Evolutionary conservation across 2,888 invertebrate species (phyloP).

Genomic region (Tachina grossa): DNA sequence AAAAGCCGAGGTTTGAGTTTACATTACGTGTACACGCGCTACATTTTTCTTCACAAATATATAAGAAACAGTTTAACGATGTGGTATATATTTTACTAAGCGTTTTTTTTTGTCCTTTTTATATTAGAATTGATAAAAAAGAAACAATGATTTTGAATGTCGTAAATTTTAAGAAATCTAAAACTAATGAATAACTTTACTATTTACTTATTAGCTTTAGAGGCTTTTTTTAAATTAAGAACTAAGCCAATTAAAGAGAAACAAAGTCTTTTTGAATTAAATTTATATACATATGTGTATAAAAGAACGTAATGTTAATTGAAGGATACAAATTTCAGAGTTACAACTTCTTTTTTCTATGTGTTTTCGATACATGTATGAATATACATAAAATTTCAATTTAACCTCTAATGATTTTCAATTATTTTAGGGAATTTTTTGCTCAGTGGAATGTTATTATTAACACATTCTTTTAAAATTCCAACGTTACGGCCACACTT

Average conservation of each 20-base stretch:
- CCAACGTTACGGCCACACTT: no score
- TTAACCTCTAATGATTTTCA: no score
- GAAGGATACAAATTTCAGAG: no score
- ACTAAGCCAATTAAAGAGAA: background rate
- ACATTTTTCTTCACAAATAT: constrained; percentile 13
- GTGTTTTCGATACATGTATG: no score
- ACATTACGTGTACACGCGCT: constrained; percentile 45
- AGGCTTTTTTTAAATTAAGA: background rate
- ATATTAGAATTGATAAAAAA: background rate
- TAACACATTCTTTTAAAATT: no score
- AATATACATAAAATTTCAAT: no score
- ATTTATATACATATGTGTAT: no score
- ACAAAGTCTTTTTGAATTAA: background rate
- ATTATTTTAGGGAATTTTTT: no score
- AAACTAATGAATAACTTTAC: background rate
- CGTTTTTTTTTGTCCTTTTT: background rate
- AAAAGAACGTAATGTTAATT: no score
- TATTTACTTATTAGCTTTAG: background rate
- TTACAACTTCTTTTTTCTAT: no score
- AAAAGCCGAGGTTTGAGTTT: constrained; percentile 38
- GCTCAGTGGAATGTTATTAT: no score
- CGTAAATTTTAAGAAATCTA: background rate
- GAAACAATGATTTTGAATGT: background rate
- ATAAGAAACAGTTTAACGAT: background rate
- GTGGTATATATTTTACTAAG: background rate